Evolutionary conservation across 1,140 invertebrate species (phyloP), one percentile per base, ranked within the genome.

Genomic region (Brachionus angularis): DNA sequence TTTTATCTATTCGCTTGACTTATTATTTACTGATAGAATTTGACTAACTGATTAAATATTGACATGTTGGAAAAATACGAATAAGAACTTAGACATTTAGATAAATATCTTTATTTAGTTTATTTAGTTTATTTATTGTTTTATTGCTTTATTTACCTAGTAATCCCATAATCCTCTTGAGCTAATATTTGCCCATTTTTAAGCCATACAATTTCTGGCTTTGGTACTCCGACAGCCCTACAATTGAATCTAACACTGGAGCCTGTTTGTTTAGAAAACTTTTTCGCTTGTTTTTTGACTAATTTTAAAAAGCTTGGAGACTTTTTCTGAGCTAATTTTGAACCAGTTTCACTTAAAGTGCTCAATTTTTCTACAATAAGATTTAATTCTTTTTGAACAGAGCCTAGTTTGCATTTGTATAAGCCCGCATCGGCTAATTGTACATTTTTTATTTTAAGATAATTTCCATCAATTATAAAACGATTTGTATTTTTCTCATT

Each of bases 171-270:
- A 52, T 78, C 77, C 18, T 64, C 55, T 47, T 76, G 74, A 5
- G 52, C 74, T 16, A 79, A 76, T 53, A 77, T 72, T 44, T 80
- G 75, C 53, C 79, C 80, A 58, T 83, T 79, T 76, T 82, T 78
- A 72, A 91, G 87, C 93, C 93, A 97, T 31, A 86, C 86, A 5
- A 96, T 87, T 78, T 88, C 87, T 3, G 93, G 92, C 12, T 86
- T 85, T 23, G 93, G 93, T 79, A 89, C 88, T 16, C 92, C 93
- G 2, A 86, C 87, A 8, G 96, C 91, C 83, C 89, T 90, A 14
- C 91, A 92, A 44, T 75, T 77, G 72, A 83, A 80, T 73, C 77
- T 79, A 53, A 80, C 79, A 12, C 75, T 76, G 21, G 80, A 77
- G 7, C 84, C 84, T n/a, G 93, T 82, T 72, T 84, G 47, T 44